Evolutionary conservation across 2,797 vertebrate species (phyloP), one percentile per base, ranked within the genome.

Genomic region (Macrochelys suwanniensis): DNA sequence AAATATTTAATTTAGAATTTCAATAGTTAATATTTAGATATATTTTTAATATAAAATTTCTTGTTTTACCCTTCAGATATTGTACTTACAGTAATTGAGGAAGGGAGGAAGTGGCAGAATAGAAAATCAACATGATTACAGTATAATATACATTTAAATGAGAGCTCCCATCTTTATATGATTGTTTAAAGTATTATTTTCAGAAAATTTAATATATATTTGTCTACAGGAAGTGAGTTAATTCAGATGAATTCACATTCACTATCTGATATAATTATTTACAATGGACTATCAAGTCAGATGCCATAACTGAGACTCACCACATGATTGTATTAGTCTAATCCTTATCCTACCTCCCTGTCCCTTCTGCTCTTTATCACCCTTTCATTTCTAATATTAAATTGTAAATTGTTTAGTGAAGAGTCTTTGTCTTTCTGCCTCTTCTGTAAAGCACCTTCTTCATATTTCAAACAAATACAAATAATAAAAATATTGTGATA

Each of bases 311-410:
- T 77, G 31, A 79, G 3, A 53, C 51, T 25, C 87, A 33, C 10
- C 7, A 31, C 53, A 6, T 86, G 79, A 76, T 5, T 6, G 89
- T 91, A 82, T 92, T 11, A 76, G 45, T 13, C 31, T 3, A 31
- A 0, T 4, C 57, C 11, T 4, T 42, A 2, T 50, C 13, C 54
- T 82, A 61, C 3, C 0, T 0, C 4, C 49, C 49, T 83, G 3
- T 6, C 89, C 88, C 89, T 23, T 81, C 13, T 84, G 37, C 59
- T 50, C 6, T 82, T 91, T 54, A 5, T 79, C 2, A 81, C 79
- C 83, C 2, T 23, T 49, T 81, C 89, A 28, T 88, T 45, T 49
- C 49, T 91, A 76, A 45, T 28, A 88, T 47, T 78, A 77, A 51
- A 28, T 50, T 61, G 4, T 1, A 89, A 1, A 71, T 77, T 0